phyloP scores from a whole-genome alignment of 2,797 vertebrate species.

The Darevskia mixta region DNA sequence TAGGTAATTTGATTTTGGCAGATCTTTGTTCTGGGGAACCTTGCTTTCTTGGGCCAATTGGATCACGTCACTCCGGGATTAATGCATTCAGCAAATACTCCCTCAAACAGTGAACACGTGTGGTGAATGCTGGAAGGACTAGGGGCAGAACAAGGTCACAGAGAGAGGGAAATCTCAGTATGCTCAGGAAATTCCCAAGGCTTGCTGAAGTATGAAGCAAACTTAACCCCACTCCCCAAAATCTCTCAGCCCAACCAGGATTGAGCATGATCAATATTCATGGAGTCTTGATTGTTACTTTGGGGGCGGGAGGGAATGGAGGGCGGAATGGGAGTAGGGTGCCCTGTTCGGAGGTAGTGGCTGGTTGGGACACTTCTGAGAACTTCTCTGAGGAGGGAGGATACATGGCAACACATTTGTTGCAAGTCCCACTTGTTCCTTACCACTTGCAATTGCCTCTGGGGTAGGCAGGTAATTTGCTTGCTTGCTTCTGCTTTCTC shows the following conservation, averaged over 20 bases:
- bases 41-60: not conserved
- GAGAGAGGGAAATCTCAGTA: no score
- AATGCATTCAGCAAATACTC: not conserved
- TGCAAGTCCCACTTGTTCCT: not conserved
- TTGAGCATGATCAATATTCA: not conserved
- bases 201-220: no score
- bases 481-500: not conserved
- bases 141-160: no score
- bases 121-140: no score
- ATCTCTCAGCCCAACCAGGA: not conserved
- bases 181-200: no score
- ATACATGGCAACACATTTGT: not conserved
- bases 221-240: no score
- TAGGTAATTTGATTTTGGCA: no score
- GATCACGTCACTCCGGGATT: not conserved
- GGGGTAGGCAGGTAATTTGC: not conserved
- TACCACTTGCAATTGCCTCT: not conserved
- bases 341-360: not conserved
- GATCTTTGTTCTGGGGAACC: not conserved
- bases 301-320: not conserved
- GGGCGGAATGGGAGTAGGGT: not conserved
- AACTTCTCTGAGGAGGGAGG: not conserved
- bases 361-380: not conserved
- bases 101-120: no score
- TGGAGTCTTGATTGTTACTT: not conserved